Conservation (phyloP, 2,797 vertebrate genomes). For the Vultur gryphus region DNA sequence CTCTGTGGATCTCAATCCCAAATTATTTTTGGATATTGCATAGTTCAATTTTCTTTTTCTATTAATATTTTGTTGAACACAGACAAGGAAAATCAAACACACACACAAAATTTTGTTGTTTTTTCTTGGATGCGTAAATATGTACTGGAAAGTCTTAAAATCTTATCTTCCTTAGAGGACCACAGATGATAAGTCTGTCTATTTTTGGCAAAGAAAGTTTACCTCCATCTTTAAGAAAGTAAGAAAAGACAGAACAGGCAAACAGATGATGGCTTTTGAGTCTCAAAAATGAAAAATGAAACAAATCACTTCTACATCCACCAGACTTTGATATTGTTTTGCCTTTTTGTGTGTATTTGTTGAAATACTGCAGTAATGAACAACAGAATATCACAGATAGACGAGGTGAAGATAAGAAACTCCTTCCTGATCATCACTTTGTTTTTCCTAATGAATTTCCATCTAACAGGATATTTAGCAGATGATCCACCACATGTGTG, state of each 20-base stretch:
- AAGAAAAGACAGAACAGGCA: neutral
- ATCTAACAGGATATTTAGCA: neutral
- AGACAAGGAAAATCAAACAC: neutral
- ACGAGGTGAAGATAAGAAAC: neutral
- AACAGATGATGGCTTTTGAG: neutral
- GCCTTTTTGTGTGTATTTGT: neutral
- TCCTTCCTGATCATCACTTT: neutral
- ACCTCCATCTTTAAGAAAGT: neutral
- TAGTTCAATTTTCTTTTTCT: neutral
- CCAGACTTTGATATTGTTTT: neutral
- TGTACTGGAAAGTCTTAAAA: neutral
- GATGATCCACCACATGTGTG: rapidly evolving
- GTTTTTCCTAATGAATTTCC: neutral
- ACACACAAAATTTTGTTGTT: neutral
- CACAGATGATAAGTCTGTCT: neutral
- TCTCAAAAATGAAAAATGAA: neutral
- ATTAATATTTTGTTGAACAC: neutral
- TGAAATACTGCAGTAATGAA: neutral
- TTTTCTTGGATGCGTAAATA: neutral
- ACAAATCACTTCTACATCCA: rapidly evolving
- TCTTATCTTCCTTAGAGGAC: neutral
- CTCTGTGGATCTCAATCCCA: neutral
- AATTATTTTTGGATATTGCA: neutral
- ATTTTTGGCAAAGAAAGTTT: neutral
- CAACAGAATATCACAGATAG: neutral